A percentile compares a stretch with the other conserved stretches of the same genome.
phyloP scores from a whole-genome alignment of 2,888 invertebrate genomes.

The Polydesmus complanatus region DNA sequence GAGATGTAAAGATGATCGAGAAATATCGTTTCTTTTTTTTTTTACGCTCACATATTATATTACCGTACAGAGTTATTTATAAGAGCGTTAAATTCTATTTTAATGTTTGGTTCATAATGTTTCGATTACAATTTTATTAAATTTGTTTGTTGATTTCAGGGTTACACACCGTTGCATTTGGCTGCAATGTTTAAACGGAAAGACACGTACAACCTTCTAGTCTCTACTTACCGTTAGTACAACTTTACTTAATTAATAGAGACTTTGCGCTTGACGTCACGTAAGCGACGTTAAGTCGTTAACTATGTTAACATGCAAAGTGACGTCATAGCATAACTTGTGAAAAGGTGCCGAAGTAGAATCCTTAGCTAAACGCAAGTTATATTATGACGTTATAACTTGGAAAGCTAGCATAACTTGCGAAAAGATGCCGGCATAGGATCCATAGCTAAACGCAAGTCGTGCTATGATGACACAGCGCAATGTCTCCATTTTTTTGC shows the following conservation, averaged over 20 bases:
- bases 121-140: background rate
- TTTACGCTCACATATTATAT: background rate
- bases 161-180: conserved; percentile 84
- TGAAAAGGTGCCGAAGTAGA: too few species aligned
- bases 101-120: background rate
- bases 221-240: background rate
- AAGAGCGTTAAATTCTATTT: background rate
- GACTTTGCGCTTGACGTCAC: too few species aligned
- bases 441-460: too few species aligned
- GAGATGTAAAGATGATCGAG: background rate
- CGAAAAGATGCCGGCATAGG: too few species aligned
- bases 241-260: background rate
- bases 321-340: too few species aligned
- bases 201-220: conserved; percentile 65
- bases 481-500: too few species aligned
- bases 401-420: too few species aligned
- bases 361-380: too few species aligned
- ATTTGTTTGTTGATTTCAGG: conserved; percentile 45
- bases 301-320: too few species aligned
- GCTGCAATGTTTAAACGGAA: conserved; percentile 83
- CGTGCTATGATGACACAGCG: too few species aligned
- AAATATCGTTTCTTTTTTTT: background rate
- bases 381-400: too few species aligned
- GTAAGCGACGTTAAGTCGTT: too few species aligned
- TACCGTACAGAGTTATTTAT: background rate